A percentile compares a stretch with the other conserved stretches of the same genome.
Evolutionary conservation across 37 sponge, comb jelly and placozoan genomes (phyloP).

Genomic region (Tethya wilhelma): DNA sequence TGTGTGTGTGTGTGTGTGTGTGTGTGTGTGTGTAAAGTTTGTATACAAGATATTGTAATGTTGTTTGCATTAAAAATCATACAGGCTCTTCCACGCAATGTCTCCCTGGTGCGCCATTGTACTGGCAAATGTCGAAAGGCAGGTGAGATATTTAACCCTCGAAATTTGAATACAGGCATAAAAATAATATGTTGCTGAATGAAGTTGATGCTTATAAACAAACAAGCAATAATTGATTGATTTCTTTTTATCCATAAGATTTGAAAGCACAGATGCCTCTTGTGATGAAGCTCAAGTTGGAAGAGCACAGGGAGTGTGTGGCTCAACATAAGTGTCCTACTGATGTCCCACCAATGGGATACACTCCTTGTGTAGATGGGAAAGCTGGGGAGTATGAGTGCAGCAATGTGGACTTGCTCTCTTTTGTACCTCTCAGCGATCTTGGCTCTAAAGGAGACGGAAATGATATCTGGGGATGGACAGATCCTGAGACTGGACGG

Average conservation of each 20-base stretch:
- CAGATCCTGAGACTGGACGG: slow-evolving; percentile 59
- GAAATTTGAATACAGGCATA: neutral
- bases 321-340: slow-evolving; percentile 39
- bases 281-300: slow-evolving; percentile 65
- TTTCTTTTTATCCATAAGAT: too few species aligned
- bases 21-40: neutral
- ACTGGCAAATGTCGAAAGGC: slow-evolving; percentile 27
- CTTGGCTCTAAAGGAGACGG: slow-evolving; percentile 58
- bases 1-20: slow-evolving; percentile 21
- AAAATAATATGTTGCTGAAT: neutral
- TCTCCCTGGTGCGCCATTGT: too few species aligned
- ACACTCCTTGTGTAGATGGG: slow-evolving; percentile 48
- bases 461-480: slow-evolving; percentile 87
- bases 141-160: slow-evolving; percentile 11
- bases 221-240: too few species aligned
- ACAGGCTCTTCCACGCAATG: too few species aligned
- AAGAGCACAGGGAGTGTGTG: slow-evolving; percentile 39
- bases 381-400: slow-evolving; percentile 71
- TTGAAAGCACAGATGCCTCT: slow-evolving; percentile 39
- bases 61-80: too few species aligned
- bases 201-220: too few species aligned
- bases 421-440: slow-evolving; percentile 49
- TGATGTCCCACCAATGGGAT: neutral
- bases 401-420: slow-evolving; percentile 67
- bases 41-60: too few species aligned